Percentiles rank a stretch among this genome's conserved stretches.
Evolutionary conservation across 2,888 invertebrate species (phyloP).

Genomic region (Drosophila mayaguana): DNA sequence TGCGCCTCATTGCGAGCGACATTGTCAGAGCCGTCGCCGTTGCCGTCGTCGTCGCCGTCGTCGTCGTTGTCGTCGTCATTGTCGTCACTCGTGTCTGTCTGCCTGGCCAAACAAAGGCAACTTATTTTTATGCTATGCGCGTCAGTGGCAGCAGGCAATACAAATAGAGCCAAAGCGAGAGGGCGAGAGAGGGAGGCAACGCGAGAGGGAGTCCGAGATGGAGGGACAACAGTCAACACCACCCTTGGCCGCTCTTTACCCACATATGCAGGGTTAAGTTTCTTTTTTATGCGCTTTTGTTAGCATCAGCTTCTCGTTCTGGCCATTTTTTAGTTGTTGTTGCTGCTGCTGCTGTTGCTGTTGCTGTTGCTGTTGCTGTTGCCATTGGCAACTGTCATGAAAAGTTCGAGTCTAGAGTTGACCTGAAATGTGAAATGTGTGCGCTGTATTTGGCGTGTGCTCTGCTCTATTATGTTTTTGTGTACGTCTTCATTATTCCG

Average conservation of each 20-base stretch:
- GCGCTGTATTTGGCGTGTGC: slow-evolving; percentile 23
- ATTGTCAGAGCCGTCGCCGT: slow-evolving; percentile 22
- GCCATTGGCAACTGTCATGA: slow-evolving; percentile 71
- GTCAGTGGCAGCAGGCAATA: slow-evolving; percentile 62
- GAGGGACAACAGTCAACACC: slow-evolving; percentile 2
- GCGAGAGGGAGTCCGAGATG: not conserved
- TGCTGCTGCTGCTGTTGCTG: slow-evolving; percentile 45
- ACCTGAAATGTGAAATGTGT: slow-evolving; percentile 67
- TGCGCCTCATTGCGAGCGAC: slow-evolving; percentile 54
- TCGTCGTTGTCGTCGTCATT: slow-evolving; percentile 19
- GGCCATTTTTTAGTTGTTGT: slow-evolving; percentile 42
- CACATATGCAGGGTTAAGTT: slow-evolving; percentile 66
- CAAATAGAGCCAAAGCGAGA: not conserved
- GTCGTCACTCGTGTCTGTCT: slow-evolving; percentile 40
- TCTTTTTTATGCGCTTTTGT: slow-evolving; percentile 70
- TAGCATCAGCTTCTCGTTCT: slow-evolving; percentile 57
- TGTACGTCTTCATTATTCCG: slow-evolving; percentile 44
- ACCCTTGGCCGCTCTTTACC: slow-evolving; percentile 2
- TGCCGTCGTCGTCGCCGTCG: slow-evolving; percentile 2
- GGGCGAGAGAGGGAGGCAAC: not conserved
- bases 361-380: slow-evolving; percentile 41
- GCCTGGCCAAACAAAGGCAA: slow-evolving; percentile 68
- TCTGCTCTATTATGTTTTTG: slow-evolving; percentile 10
- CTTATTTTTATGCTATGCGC: slow-evolving; percentile 75
- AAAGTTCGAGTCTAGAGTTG: slow-evolving; percentile 75